These are phyloP conservation scores for Blastobasis adustella DNA, from an alignment of 2,888 invertebrate species.

Conservation along the genomic window DNA sequence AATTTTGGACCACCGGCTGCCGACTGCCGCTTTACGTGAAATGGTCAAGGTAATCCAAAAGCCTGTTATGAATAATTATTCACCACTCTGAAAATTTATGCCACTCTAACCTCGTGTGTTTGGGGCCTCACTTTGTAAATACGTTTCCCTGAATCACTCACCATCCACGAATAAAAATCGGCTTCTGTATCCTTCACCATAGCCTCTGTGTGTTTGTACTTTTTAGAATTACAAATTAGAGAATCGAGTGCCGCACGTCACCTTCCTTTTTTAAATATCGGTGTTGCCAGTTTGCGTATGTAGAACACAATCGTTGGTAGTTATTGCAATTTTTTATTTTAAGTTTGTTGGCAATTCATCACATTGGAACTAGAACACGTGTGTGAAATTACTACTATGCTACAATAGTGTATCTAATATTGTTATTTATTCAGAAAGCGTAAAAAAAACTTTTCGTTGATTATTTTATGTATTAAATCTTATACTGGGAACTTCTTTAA, in stretches of 20 bases:
- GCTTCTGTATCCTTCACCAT: conserved; percentile 19
- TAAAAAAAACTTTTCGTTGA: too few species aligned
- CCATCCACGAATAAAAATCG: conserved; percentile 35
- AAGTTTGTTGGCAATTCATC: conserved; percentile 5
- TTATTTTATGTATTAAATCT: too few species aligned
- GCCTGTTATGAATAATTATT: conserved; percentile 43
- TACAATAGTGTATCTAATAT: too few species aligned
- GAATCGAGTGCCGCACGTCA: conserved; percentile 31
- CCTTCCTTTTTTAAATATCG: conserved; percentile 6
- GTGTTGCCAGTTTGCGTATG: too few species aligned
- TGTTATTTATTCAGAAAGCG: too few species aligned
- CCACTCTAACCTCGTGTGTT: conserved; percentile 65
- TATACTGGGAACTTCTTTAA: too few species aligned
- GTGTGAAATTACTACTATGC: conserved; percentile 1
- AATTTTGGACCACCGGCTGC: conserved; percentile 41
- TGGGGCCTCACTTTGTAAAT: conserved; percentile 65
- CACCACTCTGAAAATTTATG: conserved; percentile 51
- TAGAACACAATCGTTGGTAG: too few species aligned
- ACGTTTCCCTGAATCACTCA: conserved; percentile 25
- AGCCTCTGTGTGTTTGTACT: conserved; percentile 32
- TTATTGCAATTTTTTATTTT: too few species aligned
- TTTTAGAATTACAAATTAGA: conserved; percentile 36
- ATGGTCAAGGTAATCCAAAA: conserved; percentile 71
- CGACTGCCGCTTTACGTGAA: conserved; percentile 61
- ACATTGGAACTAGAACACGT: conserved; percentile 15